Evolutionary conservation across 2,888 invertebrate species (phyloP), one percentile per base, ranked within the genome.

Genomic region (Drosophila fungiperda): DNA sequence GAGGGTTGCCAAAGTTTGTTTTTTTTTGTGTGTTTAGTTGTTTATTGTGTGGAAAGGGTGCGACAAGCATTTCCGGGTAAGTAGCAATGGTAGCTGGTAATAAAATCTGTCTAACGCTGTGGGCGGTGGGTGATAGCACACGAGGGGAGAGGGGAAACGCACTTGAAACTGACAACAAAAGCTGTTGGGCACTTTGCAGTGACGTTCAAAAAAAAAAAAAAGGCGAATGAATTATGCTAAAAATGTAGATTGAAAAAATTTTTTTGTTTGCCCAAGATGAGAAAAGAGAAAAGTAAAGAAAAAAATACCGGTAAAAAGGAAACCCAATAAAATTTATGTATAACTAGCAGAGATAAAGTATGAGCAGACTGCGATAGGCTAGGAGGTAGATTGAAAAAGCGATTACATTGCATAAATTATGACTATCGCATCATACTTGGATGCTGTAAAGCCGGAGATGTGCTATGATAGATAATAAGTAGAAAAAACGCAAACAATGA

Each of bases 221-320:
- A 82, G 73, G 60, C 53, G 73, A 49, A 87, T 72, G 68, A 89
- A 69, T 80, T 76, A 87, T 83, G 81, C 59, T 59, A 71, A 87
- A 89, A 80, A 89, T 89, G 67, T 68, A 89, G 87, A 89, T 89
- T 89, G 73, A 83, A 83, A 80, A 83, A 83, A 69, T 35, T 66
- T 83, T 83, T 68, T 76, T 71, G 55, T 71, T 78, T 71, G 57
- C 26, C 52, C 55, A 36, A 62, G 61, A 38, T 57, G 48, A 48
- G 53, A 38, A 49, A 49, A 45, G 15, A 35, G 35, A 35, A 15
- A 53, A 32, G 5, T 40, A 42, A 11, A 17, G 23, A 26, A 20
- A 53, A 53, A 32, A 36, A 35, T n/a, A 35, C 20, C 17, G n/a
- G 26, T n/a, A 40, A 50, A 59, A 49, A 62, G 26, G 49, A 40